Base-by-base conservation (phyloP, 2,888 invertebrate species). In the Sceliomorpha sp. region DNA sequence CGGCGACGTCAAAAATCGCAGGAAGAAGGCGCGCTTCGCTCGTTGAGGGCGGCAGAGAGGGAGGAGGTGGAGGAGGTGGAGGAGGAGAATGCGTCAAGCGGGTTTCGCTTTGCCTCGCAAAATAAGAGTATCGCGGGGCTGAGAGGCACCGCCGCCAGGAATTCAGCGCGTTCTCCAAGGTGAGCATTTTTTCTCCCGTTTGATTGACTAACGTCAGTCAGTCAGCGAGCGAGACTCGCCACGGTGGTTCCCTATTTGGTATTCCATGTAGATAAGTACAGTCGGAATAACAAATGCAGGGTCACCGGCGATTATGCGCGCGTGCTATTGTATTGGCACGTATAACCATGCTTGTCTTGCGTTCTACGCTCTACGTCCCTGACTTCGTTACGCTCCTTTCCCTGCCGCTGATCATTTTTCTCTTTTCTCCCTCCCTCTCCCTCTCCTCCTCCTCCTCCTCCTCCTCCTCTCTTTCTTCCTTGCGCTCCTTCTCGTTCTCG, bases 191-290 rank as follows among this genome's bases (percentile, higher is more conserved):
- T 79, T 80, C 76, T 73, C 73, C 75, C 76, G 75, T 84, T 85
- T 84, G 84, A 85, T 85, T 85, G 85, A 85, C 85, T 84, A 85
- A 84, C 84, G 85, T 85, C 85, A 85, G 82, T 84, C 84, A 85
- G 74, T 73, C 75, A 77, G 74, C 76, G 76, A 76, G 71, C 56
- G 77, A 60, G 78, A 76, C 80, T 81, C 74, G 77, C 77, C 82
- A 77, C 68, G 75, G 76, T 77, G 79, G 68, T 78, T 81, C 80
- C 79, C 81, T 82, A 81, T 84, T 85, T 85, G 85, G 85, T 85
- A 85, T 85, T 82, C 85, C 77, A 84, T 82, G 85, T 85, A 85
- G 82, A 85, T 83, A 81, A 83, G 80, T 85, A 84, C 83, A 81
- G 81, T 81, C 81, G 62, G 70, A 70, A 67, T 67, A 71, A 67